These are phyloP conservation scores for Drosophila maculinotata DNA, from an alignment of 2,888 invertebrate genomes.

Conservation along the genomic window DNA sequence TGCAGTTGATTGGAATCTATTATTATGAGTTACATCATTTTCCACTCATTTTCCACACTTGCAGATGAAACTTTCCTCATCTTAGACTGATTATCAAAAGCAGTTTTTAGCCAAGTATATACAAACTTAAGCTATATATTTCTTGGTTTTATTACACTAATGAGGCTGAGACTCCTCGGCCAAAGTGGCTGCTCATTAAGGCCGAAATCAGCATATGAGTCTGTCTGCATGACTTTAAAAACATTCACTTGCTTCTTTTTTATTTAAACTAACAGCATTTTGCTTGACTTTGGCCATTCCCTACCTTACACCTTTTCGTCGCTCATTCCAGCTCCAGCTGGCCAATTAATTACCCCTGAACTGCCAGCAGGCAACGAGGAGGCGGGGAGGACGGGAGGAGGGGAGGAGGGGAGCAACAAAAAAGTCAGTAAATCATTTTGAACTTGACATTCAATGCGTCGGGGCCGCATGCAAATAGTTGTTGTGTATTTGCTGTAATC, in stretches of 20 bases:
- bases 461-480: slow-evolving; percentile 52
- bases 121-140: not conserved
- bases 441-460: slow-evolving; percentile 72
- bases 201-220: slow-evolving; percentile 56
- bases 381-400: too few species aligned
- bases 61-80: not conserved
- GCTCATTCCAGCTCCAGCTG: slow-evolving; percentile 38
- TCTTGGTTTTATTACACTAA: slow-evolving; percentile 28
- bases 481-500: slow-evolving; percentile 45
- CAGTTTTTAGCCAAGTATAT: not conserved
- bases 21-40: not conserved
- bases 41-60: too few species aligned
- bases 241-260: slow-evolving; percentile 31
- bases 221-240: slow-evolving; percentile 1
- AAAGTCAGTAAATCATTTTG: slow-evolving; percentile 75
- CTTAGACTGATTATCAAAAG: not conserved
- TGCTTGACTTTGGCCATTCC: slow-evolving; percentile 8
- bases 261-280: slow-evolving; percentile 19
- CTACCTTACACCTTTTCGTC: slow-evolving; percentile 11
- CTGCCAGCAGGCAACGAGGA: not conserved
- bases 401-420: slow-evolving; percentile 26
- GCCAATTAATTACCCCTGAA: slow-evolving; percentile 67
- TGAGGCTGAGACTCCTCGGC: slow-evolving; percentile 19
- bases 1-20: not conserved
- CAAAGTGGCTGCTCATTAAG: slow-evolving; percentile 50